Evolutionary conservation across 2,888 invertebrate species (phyloP), one percentile per base, ranked within the genome.

Genomic region (Tetrapedia diversipes): DNA sequence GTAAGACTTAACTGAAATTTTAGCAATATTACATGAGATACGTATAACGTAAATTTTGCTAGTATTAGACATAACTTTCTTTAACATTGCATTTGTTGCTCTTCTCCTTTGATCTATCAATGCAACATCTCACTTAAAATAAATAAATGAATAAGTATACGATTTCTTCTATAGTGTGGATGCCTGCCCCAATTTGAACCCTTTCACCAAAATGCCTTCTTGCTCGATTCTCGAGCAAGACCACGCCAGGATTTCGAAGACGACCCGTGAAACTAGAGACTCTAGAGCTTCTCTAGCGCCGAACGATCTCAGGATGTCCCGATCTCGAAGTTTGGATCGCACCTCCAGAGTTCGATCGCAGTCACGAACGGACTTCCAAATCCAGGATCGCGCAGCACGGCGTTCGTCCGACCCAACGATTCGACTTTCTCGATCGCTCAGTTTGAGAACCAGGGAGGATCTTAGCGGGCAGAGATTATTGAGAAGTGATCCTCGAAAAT

Each of bases 141-240:
- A n/a, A n/a, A n/a, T n/a, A n/a, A n/a, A n/a, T n/a, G n/a, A n/a
- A n/a, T n/a, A n/a, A n/a, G n/a, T n/a, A n/a, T n/a, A n/a, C 14
- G 2, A 19, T 29, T 6, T 29, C 1, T 41, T 80, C 66, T 27
- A 34, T 71, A 91, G 91, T 65, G 86, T 89, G 27, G 90, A 90
- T 43, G 88, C 89, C 37, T 90, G 90, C 41, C 90, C 91, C 2
- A 90, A 90, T 37, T 79, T 80, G 41, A 59, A 63, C 45, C 83
- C 81, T 7, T 82, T 86, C 64, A 43, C 53, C 67, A 57, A 79
- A n/a, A 16, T 72, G 49, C 54, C 73, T 64, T 14, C 59, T 24
- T 41, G 39, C 51, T 37, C 32, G 65, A 60, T 0, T 43, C 19
- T 39, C 34, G 66, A 66, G 32, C 57, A 74, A 19, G 32, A 39